These are phyloP conservation scores for Sebastes hubbsi DNA, from an alignment of 2,797 vertebrate species.

Conservation along the genomic window DNA sequence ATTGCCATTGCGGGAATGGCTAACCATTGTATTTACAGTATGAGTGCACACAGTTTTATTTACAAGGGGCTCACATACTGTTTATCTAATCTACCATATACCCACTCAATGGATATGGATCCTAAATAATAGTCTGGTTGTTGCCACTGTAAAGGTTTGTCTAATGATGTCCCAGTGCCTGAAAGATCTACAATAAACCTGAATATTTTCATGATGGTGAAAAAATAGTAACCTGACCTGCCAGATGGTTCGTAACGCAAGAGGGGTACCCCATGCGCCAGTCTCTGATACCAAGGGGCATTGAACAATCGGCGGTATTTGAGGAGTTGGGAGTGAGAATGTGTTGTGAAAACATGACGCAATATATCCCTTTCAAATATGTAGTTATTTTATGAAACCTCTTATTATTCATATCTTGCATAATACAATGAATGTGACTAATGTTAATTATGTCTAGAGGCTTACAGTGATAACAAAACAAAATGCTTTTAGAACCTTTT, in stretches of 20 bases:
- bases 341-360: neutral
- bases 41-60: neutral
- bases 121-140: neutral
- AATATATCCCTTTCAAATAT: neutral
- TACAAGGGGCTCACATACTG: neutral
- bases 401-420: conserved; percentile 19
- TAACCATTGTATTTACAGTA: neutral
- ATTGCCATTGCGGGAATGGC: neutral
- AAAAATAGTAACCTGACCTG: neutral
- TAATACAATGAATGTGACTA: conserved; percentile 16
- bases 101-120: neutral
- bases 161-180: neutral
- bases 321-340: neutral
- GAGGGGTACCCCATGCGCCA: no score
- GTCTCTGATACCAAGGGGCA: no score
- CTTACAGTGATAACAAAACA: neutral
- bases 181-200: neutral
- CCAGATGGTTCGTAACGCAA: no score
- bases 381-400: conserved; percentile 11
- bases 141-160: neutral
- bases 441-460: conserved; percentile 14
- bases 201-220: neutral
- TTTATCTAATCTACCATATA: neutral
- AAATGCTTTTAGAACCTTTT: conserved; percentile 1
- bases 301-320: accelerated